Evolutionary conservation across 2,113 vertebrate genomes (phyloP), one percentile per base, ranked within the genome.

Genomic region (Ophiodon elongatus): DNA sequence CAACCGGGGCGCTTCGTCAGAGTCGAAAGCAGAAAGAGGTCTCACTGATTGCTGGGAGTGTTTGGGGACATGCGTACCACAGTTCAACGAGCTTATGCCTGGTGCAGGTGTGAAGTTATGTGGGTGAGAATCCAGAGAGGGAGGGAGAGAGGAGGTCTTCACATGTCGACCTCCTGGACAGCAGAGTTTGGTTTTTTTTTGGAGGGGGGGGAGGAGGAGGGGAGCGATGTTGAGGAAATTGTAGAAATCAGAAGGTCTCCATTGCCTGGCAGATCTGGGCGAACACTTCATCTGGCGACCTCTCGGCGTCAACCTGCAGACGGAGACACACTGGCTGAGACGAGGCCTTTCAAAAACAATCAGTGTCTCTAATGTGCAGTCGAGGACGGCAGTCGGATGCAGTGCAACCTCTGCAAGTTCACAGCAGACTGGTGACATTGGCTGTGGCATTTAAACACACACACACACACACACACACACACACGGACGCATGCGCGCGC

Each of bases 271-370:
- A 98, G 91, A 97, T 92, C 93, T 96, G 96, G 88, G 95, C 90
- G 71, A 98, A 98, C 88, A 97, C 97, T 33, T 98, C 96, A 0
- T 97, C 97, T 2, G 96, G 96, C 2, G 95, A 93, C 89, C 94
- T 94, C 89, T 99, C 98, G 0, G 96, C 97, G 67, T 99, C 97
- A 65, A 99, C 93, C 98, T 99, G 74, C 72, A 76, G 86, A 85
- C 8, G 4, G 84, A 89, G 63, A 85, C 67, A 84, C 64, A 68
- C 23, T 5, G 47, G 15, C 37, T 47, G 52, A 79, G 54, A 76
- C 8, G 31, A 73, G 43, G 31, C 43, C 25, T 69, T 75, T 89
- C 43, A 72, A 4, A 50, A 69, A 23, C 10, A 59, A 65, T 2
- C 27, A 67, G 31, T 1, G 35, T 31, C 35, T 63, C 13, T 4